These are phyloP conservation scores for Apus apus DNA, from an alignment of 2,113 vertebrate genomes.

Conservation along the genomic window DNA sequence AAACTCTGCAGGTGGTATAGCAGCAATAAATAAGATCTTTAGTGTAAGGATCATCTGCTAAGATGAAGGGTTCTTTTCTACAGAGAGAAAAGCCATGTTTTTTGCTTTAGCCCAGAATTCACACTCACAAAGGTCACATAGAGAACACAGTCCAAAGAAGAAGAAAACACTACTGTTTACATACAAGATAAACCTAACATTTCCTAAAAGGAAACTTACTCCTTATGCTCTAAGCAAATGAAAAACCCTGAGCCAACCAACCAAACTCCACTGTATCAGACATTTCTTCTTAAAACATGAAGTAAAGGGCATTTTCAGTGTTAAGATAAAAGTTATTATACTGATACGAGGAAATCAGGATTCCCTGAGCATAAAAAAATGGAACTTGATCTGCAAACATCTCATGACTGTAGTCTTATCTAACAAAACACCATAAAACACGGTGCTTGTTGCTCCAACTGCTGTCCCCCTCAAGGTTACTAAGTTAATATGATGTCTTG, in stretches of 20 bases:
- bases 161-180: neutral
- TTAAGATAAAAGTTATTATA: neutral
- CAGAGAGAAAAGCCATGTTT: neutral
- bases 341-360: neutral
- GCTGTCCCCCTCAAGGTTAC: neutral
- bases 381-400: neutral
- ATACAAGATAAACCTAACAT: neutral
- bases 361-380: neutral
- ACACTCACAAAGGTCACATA: neutral
- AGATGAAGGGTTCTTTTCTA: neutral
- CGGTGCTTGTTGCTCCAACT: neutral
- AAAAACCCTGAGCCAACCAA: neutral
- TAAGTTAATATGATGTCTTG: neutral
- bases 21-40: neutral
- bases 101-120: neutral
- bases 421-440: neutral
- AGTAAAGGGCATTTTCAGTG: neutral
- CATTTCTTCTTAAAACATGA: neutral
- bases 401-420: neutral
- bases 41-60: neutral
- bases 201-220: neutral
- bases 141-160: neutral
- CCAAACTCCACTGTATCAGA: neutral
- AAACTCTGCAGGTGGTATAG: neutral
- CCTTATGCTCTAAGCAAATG: neutral